A percentile compares a stretch with the other conserved stretches of the same genome.
Conservation (phyloP, 2,888 invertebrate genomes). For the Polietes domitor region DNA sequence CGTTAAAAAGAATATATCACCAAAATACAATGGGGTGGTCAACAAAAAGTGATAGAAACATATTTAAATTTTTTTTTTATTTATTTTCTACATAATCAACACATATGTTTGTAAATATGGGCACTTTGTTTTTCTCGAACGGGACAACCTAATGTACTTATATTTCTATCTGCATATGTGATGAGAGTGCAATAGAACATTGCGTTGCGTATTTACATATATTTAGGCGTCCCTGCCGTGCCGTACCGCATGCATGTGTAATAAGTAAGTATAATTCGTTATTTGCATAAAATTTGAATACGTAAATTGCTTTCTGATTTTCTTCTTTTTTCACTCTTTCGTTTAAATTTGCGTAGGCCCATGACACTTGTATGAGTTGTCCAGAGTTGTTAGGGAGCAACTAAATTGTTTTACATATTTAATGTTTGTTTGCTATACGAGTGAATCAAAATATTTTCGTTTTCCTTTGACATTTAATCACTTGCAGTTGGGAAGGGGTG, state of each 20-base stretch:
- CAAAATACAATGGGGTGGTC: no score
- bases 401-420: background rate
- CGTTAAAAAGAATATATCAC: no score
- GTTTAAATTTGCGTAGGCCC: background rate
- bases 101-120: no score
- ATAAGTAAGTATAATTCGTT: slow-evolving; percentile 22
- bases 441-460: background rate
- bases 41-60: no score
- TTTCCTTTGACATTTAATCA: background rate
- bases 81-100: no score
- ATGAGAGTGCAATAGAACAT: background rate
- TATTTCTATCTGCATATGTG: no score
- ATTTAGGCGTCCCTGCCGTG: background rate
- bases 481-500: background rate
- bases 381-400: background rate
- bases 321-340: slow-evolving; percentile 59
- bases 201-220: background rate
- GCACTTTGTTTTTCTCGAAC: no score
- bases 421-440: background rate
- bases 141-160: no score
- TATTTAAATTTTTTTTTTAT: no score
- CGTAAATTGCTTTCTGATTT: slow-evolving; percentile 75
- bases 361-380: background rate
- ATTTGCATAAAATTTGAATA: slow-evolving; percentile 79
- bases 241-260: background rate